phyloP scores from a whole-genome alignment of 2,113 vertebrate genomes.

The Meles meles region DNA sequence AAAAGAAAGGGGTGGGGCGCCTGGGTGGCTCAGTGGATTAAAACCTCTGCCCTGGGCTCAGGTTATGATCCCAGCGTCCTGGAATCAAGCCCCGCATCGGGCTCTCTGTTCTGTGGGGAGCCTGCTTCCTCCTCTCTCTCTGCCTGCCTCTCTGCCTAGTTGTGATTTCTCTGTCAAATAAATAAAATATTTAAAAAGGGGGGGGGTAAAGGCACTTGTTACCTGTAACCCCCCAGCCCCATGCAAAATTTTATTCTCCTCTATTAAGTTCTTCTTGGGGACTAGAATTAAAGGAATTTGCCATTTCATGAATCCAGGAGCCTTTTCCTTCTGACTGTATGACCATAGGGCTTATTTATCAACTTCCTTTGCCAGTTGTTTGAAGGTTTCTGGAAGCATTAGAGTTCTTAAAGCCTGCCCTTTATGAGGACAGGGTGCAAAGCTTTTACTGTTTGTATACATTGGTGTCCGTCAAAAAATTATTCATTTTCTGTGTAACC shows the following conservation, averaged over 20 bases:
- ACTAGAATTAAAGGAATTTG: neutral
- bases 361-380: neutral
- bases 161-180: too few species aligned
- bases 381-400: neutral
- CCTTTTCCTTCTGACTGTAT: neutral
- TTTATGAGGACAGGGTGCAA: neutral
- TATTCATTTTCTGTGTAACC: neutral
- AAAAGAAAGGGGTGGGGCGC: neutral
- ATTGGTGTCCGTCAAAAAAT: neutral
- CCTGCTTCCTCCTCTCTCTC: too few species aligned
- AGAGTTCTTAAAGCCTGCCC: neutral
- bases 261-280: neutral
- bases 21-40: too few species aligned
- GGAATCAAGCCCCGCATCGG: too few species aligned
- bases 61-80: too few species aligned
- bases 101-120: too few species aligned
- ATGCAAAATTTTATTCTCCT: neutral
- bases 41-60: too few species aligned
- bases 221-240: neutral
- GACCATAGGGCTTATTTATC: neutral
- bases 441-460: neutral
- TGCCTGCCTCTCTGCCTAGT: too few species aligned
- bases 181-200: too few species aligned
- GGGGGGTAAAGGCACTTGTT: neutral
- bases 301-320: neutral